Percentiles rank a stretch among this genome's conserved stretches.
These are phyloP conservation scores for Forbesichthys agassizii DNA, from an alignment of 2,113 vertebrate genomes.

Conservation along the genomic window DNA sequence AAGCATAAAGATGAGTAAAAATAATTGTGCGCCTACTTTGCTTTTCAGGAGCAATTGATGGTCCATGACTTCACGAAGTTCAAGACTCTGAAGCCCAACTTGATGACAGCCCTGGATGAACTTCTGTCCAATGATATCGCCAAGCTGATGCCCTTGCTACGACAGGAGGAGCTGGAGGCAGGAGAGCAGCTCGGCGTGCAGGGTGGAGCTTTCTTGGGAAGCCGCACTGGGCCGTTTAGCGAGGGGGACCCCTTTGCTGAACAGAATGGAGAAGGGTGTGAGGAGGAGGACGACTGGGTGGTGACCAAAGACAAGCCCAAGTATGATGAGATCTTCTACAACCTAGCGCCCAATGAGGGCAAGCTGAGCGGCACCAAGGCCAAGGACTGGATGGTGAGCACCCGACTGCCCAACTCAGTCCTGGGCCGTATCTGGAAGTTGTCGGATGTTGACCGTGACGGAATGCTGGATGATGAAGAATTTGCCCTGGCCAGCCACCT, in stretches of 20 bases:
- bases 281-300: conserved; percentile 86
- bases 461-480: conserved; percentile 93
- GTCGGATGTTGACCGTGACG: conserved; percentile 89
- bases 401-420: conserved; percentile 90
- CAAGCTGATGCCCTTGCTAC: conserved; percentile 88
- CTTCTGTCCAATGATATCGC: conserved; percentile 83
- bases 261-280: conserved; percentile 62
- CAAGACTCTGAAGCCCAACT: conserved; percentile 84
- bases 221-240: conserved; percentile 83
- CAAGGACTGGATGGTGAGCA: conserved; percentile 91
- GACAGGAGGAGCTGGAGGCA: conserved; percentile 88
- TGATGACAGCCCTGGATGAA: conserved; percentile 85
- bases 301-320: conserved; percentile 95
- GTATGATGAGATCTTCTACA: conserved; percentile 95
- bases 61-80: conserved; percentile 90
- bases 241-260: conserved; percentile 79
- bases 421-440: conserved; percentile 94
- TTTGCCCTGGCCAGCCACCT: conserved; percentile 91
- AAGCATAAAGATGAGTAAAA: too few relatives aligned
- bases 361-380: conserved; percentile 90
- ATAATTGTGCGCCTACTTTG: neutral
- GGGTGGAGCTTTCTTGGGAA: conserved; percentile 86
- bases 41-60: conserved; percentile 83
- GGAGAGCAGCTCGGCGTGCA: conserved; percentile 80
- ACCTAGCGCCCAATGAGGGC: conserved; percentile 85